phyloP scores from a whole-genome alignment of 2,113 vertebrate species.

The Microcebus jonahi region DNA sequence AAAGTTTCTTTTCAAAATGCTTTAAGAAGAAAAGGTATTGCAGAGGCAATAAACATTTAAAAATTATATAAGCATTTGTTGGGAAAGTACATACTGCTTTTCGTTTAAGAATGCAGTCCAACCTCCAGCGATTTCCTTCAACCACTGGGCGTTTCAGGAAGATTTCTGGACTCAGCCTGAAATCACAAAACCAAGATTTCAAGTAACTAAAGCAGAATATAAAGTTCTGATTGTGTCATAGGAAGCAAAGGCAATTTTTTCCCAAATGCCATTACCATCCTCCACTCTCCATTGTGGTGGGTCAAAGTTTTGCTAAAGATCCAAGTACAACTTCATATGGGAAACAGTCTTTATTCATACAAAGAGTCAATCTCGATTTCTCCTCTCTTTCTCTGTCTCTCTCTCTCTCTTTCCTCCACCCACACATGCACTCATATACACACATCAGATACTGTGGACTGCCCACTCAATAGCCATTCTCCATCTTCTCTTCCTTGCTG shows the following conservation, averaged over 20 bases:
- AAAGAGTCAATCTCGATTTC: neutral
- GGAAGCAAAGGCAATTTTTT: neutral
- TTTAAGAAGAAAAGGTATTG: neutral
- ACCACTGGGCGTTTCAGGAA: conserved; percentile 97
- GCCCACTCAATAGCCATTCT: neutral
- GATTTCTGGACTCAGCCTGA: conserved; percentile 97
- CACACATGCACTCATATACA: neutral
- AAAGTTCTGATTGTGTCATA: neutral
- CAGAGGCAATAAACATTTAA: neutral
- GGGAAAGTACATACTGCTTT: conserved; percentile 91
- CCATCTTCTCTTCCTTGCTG: neutral
- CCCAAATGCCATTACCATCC: neutral
- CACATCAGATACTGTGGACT: neutral
- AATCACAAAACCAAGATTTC: conserved; percentile 64
- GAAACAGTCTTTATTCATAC: neutral
- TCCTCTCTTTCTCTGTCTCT: neutral
- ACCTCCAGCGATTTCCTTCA: conserved; percentile 96
- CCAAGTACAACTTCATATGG: neutral
- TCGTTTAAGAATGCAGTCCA: conserved; percentile 94
- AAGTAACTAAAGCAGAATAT: conserved; percentile 57
- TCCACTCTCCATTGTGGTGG: neutral
- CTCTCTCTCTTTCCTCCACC: neutral
- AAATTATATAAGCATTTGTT: neutral
- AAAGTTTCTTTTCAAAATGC: neutral
- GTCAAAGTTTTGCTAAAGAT: neutral